phyloP scores from a whole-genome alignment of 2,113 vertebrate species.

The Cromileptes altivelis region DNA sequence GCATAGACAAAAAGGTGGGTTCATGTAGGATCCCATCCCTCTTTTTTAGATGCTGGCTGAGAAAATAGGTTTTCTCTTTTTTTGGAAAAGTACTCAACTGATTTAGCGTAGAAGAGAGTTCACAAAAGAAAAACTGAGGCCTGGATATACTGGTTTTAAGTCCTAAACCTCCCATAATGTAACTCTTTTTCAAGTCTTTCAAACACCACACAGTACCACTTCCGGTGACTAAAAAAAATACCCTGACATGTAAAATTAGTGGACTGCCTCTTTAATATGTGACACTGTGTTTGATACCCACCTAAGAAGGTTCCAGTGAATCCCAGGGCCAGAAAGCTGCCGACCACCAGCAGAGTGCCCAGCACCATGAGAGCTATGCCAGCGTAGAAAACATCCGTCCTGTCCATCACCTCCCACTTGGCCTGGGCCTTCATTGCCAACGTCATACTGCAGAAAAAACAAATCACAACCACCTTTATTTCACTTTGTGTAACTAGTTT shows the following conservation, averaged over 20 bases:
- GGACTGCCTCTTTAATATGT: not conserved
- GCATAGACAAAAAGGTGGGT: not conserved
- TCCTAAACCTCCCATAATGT: not conserved
- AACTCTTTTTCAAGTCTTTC: not conserved
- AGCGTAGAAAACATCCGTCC: slow-evolving; percentile 71
- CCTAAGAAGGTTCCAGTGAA: slow-evolving; percentile 95
- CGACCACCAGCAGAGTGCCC: slow-evolving; percentile 89
- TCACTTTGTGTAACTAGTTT: not conserved
- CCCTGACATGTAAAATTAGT: not conserved
- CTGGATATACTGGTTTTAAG: not conserved
- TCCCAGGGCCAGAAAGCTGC: slow-evolving; percentile 94
- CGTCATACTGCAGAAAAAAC: slow-evolving; percentile 85
- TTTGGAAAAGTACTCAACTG: not conserved
- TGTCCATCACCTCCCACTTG: slow-evolving; percentile 86
- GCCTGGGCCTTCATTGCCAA: slow-evolving; percentile 91
- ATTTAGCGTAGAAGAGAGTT: not conserved
- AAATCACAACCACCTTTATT: not conserved
- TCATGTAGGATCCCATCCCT: not conserved
- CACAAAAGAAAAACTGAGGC: not conserved
- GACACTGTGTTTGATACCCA: slow-evolving; percentile 76
- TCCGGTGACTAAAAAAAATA: not conserved
- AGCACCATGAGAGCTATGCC: slow-evolving; percentile 83
- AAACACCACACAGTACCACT: not conserved
- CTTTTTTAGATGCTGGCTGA: not conserved
- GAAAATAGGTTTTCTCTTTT: not conserved